Conservation (phyloP, 2,797 vertebrate genomes). For the Rhynchotus rufescens region DNA sequence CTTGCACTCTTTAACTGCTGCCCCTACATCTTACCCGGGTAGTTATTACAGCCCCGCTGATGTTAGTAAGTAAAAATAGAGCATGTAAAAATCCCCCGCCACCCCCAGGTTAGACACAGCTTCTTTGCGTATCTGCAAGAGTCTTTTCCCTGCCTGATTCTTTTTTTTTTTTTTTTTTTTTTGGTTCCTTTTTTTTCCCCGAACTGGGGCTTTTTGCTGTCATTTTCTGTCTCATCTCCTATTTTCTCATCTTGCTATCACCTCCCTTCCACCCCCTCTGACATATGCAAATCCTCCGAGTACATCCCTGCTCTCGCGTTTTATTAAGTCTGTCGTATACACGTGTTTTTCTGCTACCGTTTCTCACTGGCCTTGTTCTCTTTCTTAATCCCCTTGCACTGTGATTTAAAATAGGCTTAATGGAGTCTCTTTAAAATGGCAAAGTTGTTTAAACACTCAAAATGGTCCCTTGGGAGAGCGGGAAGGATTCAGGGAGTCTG, state of each 20-base stretch:
- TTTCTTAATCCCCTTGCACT: slow-evolving; percentile 19
- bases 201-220: not conserved
- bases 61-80: slow-evolving; percentile 9
- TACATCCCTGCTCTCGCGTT: not conserved
- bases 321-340: slow-evolving; percentile 18
- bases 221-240: slow-evolving; percentile 16
- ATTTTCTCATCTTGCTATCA: slow-evolving; percentile 15
- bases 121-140: slow-evolving; percentile 15
- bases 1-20: slow-evolving; percentile 24
- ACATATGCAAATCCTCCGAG: slow-evolving; percentile 33
- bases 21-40: slow-evolving; percentile 25
- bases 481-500: not conserved
- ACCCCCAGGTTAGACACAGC: not conserved
- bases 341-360: not conserved
- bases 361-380: not conserved
- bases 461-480: not conserved
- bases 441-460: slow-evolving; percentile 25
- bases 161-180: slow-evolving; percentile 9
- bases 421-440: slow-evolving; percentile 16
- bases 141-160: not conserved
- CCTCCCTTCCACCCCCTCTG: slow-evolving; percentile 32
- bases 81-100: not conserved
- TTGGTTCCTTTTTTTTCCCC: not conserved
- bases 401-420: slow-evolving; percentile 34
- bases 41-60: slow-evolving; percentile 24